phyloP scores from a whole-genome alignment of 2,113 vertebrate genomes.

The Chlamydotis undulata region DNA sequence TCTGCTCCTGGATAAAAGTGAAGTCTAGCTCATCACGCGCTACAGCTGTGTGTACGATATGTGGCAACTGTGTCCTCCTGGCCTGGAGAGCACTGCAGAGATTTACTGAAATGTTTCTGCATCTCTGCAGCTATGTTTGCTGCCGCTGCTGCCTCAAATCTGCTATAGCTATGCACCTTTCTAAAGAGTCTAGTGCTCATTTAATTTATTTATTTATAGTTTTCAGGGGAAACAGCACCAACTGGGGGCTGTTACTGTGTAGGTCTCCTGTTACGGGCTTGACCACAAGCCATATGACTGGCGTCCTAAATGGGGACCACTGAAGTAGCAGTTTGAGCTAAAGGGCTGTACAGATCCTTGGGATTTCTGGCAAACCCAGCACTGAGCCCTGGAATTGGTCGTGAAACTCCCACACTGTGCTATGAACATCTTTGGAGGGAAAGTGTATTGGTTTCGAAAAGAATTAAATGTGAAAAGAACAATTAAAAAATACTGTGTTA shows the following conservation, averaged over 20 bases:
- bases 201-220: background rate
- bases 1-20: background rate
- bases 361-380: background rate
- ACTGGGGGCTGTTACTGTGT: background rate
- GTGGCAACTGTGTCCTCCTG: background rate
- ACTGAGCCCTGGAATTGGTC: background rate
- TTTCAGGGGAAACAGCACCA: background rate
- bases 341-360: background rate
- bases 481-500: conserved; percentile 70
- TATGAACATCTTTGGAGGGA: conserved; percentile 24
- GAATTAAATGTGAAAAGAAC: conserved; percentile 62
- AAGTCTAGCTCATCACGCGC: background rate
- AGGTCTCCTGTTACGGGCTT: background rate
- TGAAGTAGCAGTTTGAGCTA: background rate
- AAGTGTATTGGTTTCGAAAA: conserved; percentile 51
- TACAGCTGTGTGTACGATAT: background rate
- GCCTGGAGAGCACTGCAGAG: background rate
- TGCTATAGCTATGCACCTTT: background rate
- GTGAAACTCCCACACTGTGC: background rate
- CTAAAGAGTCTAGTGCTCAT: background rate
- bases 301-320: background rate
- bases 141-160: background rate
- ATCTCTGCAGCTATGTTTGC: background rate
- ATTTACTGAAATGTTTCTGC: background rate
- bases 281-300: background rate